These are phyloP conservation scores for Neocrepidodera transversa DNA, from an alignment of 2,888 invertebrate species.

Conservation along the genomic window DNA sequence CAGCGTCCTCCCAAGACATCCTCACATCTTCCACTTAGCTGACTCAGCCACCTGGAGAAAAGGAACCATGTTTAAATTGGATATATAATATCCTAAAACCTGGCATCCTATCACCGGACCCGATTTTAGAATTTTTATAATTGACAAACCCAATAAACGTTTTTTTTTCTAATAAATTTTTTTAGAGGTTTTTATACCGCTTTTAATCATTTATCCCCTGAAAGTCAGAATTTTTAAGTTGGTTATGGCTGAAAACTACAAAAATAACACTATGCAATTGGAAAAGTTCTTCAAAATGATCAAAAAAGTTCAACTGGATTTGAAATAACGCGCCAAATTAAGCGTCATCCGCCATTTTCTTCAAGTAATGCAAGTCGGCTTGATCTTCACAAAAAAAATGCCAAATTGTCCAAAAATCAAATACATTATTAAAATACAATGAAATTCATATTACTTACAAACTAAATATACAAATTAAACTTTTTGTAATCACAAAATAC, in stretches of 20 bases:
- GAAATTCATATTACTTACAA: slow-evolving; percentile 44
- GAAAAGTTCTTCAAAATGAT: slow-evolving; percentile 27
- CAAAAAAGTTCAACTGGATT: slow-evolving; percentile 36
- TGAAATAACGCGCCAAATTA: slow-evolving; percentile 52
- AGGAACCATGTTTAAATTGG: slow-evolving; percentile 63
- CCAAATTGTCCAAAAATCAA: slow-evolving; percentile 39
- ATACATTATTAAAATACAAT: slow-evolving; percentile 43
- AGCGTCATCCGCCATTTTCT: slow-evolving; percentile 48
- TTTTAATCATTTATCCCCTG: slow-evolving; percentile 29
- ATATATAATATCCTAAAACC: slow-evolving; percentile 58
- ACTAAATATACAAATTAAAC: slow-evolving; percentile 43
- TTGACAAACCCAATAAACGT: slow-evolving; percentile 26
- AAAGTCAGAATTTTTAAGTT: slow-evolving; percentile 42
- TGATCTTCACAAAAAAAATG: slow-evolving; percentile 38
- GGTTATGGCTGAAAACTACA: slow-evolving; percentile 41
- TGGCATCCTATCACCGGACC: slow-evolving; percentile 59
- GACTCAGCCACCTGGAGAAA: slow-evolving; percentile 64
- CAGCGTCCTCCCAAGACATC: slow-evolving; percentile 45
- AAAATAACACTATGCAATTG: slow-evolving; percentile 27
- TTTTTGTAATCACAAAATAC: slow-evolving; percentile 38
- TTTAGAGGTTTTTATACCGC: neutral
- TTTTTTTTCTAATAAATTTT: too few species aligned
- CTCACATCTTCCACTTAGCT: slow-evolving; percentile 53
- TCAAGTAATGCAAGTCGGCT: slow-evolving; percentile 40
- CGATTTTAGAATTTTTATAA: slow-evolving; percentile 40